phyloP scores from a whole-genome alignment of 1,140 invertebrate genomes.

The Calliopsis andreniformis region DNA sequence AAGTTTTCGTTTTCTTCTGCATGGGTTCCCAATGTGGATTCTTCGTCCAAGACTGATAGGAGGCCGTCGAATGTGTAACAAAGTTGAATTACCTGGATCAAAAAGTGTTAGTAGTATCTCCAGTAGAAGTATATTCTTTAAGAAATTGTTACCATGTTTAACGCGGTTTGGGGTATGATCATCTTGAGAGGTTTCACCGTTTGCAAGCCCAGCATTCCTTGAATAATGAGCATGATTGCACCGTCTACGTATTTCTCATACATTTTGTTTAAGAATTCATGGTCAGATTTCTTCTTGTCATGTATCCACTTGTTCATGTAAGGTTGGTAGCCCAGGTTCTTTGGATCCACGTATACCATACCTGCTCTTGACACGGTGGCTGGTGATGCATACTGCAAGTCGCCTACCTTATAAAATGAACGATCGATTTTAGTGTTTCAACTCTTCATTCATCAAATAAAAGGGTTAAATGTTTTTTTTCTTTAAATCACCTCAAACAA shows the following conservation, averaged over 20 bases:
- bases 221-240: slow-evolving; percentile 88
- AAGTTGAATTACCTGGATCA: slow-evolving; percentile 88
- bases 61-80: slow-evolving; percentile 90
- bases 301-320: slow-evolving; percentile 90
- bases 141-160: slow-evolving; percentile 89
- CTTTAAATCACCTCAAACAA: slow-evolving; percentile 95
- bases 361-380: slow-evolving; percentile 95
- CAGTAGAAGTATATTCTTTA: no score
- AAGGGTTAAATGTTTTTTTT: no score
- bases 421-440: no score
- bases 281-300: slow-evolving; percentile 81
- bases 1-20: slow-evolving; percentile 59
- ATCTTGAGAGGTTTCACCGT: slow-evolving; percentile 87
- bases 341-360: slow-evolving; percentile 96
- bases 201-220: slow-evolving; percentile 88
- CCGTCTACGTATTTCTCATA: slow-evolving; percentile 89
- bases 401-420: slow-evolving; percentile 85
- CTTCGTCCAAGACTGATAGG: slow-evolving; percentile 81
- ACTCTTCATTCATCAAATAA: no score
- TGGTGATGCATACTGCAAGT: slow-evolving; percentile 94
- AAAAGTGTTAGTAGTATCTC: not conserved
- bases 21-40: slow-evolving; percentile 43
- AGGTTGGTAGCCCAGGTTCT: slow-evolving; percentile 92
- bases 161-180: slow-evolving; percentile 90
- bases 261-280: slow-evolving; percentile 82